Conservation (phyloP, 2,113 vertebrate species). For the Laticauda colubrina region DNA sequence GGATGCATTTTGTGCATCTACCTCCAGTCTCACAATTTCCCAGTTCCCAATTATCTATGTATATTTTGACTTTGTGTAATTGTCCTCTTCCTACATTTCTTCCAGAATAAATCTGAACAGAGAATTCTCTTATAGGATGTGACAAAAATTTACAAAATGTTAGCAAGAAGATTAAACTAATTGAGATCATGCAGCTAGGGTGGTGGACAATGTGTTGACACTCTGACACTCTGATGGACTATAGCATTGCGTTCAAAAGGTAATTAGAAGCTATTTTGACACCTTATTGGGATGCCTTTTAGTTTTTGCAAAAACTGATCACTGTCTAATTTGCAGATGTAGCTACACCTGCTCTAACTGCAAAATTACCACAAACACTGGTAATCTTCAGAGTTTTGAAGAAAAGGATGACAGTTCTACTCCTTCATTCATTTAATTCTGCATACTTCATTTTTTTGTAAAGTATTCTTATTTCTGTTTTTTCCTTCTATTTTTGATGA, state of each 20-base stretch:
- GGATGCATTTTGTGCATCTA: background rate
- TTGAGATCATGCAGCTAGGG: background rate
- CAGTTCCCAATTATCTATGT: background rate
- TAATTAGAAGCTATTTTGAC: background rate
- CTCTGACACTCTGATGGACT: background rate
- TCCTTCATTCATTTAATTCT: background rate
- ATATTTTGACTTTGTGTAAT: background rate
- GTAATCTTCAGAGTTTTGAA: background rate
- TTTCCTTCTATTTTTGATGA: background rate
- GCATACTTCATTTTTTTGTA: background rate
- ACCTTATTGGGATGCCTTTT: background rate
- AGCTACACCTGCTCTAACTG: background rate
- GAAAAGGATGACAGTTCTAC: background rate
- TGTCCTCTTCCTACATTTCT: background rate
- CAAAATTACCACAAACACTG: background rate
- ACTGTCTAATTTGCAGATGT: background rate
- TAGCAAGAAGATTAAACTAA: background rate
- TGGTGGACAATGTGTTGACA: background rate
- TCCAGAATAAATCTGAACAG: background rate
- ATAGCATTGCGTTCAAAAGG: background rate
- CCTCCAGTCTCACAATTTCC: background rate
- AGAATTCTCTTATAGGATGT: background rate
- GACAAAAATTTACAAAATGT: background rate
- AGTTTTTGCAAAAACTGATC: background rate
- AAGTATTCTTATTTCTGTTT: background rate